These are phyloP conservation scores for Tetheella fluctuosa DNA, from an alignment of 2,888 invertebrate species.

Conservation along the genomic window DNA sequence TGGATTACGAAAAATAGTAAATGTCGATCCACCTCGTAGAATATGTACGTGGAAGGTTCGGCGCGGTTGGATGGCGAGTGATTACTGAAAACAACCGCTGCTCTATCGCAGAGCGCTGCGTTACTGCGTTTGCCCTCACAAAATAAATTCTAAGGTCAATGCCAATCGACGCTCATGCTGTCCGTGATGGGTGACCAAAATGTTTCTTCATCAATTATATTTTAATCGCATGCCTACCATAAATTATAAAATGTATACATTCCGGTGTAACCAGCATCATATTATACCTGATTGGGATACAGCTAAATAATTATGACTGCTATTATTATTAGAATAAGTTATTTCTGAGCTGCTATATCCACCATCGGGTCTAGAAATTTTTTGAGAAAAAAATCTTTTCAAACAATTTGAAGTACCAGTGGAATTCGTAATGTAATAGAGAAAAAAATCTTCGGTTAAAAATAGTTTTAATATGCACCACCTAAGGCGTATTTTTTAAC, in stretches of 20 bases:
- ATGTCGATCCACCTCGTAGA: not conserved
- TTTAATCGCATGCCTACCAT: not conserved
- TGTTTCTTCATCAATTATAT: not conserved
- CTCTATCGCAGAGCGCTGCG: not conserved
- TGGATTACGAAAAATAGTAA: not conserved
- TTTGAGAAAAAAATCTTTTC: no score
- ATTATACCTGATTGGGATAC: no score
- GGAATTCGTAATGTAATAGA: no score
- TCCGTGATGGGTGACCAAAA: not conserved
- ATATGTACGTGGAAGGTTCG: not conserved
- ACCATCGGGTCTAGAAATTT: not conserved
- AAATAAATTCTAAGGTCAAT: constrained; percentile 10
- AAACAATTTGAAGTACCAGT: no score
- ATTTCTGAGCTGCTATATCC: not conserved
- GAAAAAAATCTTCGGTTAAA: no score
- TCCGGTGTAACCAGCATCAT: no score
- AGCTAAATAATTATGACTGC: no score
- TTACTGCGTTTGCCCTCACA: constrained; percentile 9
- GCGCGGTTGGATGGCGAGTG: constrained; percentile 10
- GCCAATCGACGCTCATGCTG: not conserved
- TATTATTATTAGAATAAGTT: no score
- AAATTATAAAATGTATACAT: not conserved
- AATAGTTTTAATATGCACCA: no score
- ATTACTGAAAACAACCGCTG: not conserved
- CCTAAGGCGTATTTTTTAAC: not conserved